Percentiles rank a stretch among this genome's conserved stretches.
phyloP scores from a whole-genome alignment of 1,140 invertebrate species.

The Diorhabda sublineata region DNA sequence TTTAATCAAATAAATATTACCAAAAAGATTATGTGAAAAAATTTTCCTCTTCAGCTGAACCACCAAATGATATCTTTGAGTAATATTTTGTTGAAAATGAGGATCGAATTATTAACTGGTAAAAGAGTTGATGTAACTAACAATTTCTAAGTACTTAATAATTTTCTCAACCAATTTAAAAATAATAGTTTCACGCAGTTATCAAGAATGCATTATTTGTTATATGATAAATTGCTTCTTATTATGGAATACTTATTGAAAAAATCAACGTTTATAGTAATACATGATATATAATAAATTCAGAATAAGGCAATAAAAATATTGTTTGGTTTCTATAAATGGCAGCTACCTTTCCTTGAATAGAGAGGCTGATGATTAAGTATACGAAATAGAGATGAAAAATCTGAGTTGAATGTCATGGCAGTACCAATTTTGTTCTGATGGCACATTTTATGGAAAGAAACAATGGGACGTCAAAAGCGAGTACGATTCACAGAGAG shows the following conservation, averaged over 20 bases:
- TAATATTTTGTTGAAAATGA: too few relatives aligned
- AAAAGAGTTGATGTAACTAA: too few relatives aligned
- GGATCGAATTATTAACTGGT: too few relatives aligned
- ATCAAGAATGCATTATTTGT: too few relatives aligned
- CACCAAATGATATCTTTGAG: too few relatives aligned
- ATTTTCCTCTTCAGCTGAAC: too few relatives aligned
- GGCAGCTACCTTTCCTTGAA: conserved; percentile 7
- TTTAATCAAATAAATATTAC: too few relatives aligned
- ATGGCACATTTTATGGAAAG: background rate
- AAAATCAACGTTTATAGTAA: background rate
- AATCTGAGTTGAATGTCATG: background rate
- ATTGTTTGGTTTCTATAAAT: conserved; percentile 7
- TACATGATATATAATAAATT: background rate
- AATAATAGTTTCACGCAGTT: too few relatives aligned
- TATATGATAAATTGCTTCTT: background rate
- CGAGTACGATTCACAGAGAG: too few relatives aligned
- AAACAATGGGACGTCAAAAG: background rate
- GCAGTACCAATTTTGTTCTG: conserved; percentile 4
- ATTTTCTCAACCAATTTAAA: too few relatives aligned
- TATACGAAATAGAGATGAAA: conserved; percentile 3
- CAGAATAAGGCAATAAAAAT: conserved; percentile 4
- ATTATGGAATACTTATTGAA: background rate
- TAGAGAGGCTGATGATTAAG: conserved; percentile 1
- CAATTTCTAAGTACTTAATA: too few relatives aligned
- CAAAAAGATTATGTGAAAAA: too few relatives aligned